Evolutionary conservation across 1,140 invertebrate species (phyloP), one percentile per base, ranked within the genome.

Genomic region (Bombus breviceps): DNA sequence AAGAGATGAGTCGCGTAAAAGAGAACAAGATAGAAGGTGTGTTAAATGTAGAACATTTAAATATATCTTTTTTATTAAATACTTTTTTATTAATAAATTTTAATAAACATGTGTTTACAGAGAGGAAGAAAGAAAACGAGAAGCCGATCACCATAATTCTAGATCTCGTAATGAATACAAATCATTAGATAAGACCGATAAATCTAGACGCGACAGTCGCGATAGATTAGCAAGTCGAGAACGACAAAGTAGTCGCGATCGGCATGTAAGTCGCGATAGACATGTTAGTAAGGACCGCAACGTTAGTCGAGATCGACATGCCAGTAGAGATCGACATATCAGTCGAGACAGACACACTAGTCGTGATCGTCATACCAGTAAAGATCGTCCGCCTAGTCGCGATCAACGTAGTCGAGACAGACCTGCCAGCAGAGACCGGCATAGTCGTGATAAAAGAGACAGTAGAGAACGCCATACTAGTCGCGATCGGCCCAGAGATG

Each of bases 11-110:
- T 83, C 80, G 2, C 91, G 93, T 28, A 94, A 93, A 87, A 93
- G 92, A 88, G 93, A 95, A 81, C 91, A 93, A 53, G 95, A 95
- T 28, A 93, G 90, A 88, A 93, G 93, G 92, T 94, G 89, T 62
- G 77, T 91, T 81, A 0, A 74, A 59, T 69, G 10, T 28, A 66
- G 37, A 41, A 73, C 34, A 18, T 43, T 68, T 53, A 15, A 66
- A 53, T 53, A 6, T 22, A 22, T 53, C 47, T 2, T 0, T 47
- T 53, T 53, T 53, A 53, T 53, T 53, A 53, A 53, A 53, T 53
- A 22, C 47, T 22, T 53, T 53, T 53, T 53, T 53, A 53, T 53
- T 53, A 53, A 53, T 53, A 53, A 53, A 53, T 77, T 25, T 68
- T 5, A 0, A 59, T 41, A 71, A 68, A n/a, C 37, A 71, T 82